Evolutionary conservation across 2,888 invertebrate genomes (phyloP), one percentile per base, ranked within the genome.

Genomic region (Drosophila suboccidentalis): DNA sequence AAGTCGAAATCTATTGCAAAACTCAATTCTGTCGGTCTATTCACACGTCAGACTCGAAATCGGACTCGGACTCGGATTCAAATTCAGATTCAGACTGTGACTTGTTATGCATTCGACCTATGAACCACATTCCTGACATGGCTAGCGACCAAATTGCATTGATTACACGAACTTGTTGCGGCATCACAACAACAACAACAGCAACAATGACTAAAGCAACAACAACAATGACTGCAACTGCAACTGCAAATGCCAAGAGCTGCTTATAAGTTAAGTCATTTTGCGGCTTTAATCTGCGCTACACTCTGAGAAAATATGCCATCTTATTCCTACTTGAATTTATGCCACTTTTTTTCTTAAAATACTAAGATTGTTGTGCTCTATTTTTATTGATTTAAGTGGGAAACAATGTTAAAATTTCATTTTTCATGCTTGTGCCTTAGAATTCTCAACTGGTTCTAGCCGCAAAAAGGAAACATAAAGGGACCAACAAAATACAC

Each of bases 241-340:
- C 82, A 71, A 62, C 68, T 65, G 75, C 69, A 71, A 85, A 83
- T 85, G 86, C 83, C 83, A 85, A 75, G 77, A 77, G 75, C 67
- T 71, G 74, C 77, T 80, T 81, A 82, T 77, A 85, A 84, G 83
- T 84, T 85, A 84, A 84, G 83, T 84, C 83, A 86, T 84, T 84
- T 83, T 78, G 80, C 53, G 75, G 78, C 81, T 83, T 43, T 60
- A 70, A 68, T 70, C 75, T 74, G 50, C 62, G 73, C 65, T 29
- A 22, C 22, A 22, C 22, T 22, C 22, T 4, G 22, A 0, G 22
- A 22, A 22, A 22, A 22, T 22, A 22, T 22, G 22, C 5, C 22
- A 5, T 5, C 22, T 5, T 5, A 5, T 22, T 5, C 22, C 5
- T 22, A 5, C 5, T 26, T 26, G 26, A 26, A 26, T 26, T 26